Evolutionary conservation across 2,797 vertebrate genomes (phyloP).

Genomic region (Crenuchus spilurus): DNA sequence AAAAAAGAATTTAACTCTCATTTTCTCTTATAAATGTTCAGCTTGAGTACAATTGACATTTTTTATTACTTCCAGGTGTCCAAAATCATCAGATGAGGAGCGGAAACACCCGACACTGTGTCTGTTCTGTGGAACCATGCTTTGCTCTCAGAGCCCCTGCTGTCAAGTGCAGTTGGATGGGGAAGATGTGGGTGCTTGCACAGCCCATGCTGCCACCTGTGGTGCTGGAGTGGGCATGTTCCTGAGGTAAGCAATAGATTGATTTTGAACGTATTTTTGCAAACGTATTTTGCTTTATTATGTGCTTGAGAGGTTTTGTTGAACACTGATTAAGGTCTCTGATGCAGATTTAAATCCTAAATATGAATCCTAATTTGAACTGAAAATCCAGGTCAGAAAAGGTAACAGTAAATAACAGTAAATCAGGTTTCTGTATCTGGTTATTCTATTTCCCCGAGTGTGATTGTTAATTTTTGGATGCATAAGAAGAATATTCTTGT

Average conservation of each 20-base stretch:
- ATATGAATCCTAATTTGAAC: too few relatives aligned
- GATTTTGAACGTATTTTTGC: background rate
- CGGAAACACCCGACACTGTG: constrained; percentile 93
- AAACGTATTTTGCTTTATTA: background rate
- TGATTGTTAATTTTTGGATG: background rate
- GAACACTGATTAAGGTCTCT: too few relatives aligned
- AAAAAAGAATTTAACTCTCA: too few relatives aligned
- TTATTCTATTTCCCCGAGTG: too few relatives aligned
- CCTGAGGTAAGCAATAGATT: constrained; percentile 85
- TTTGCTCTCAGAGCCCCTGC: constrained; percentile 94
- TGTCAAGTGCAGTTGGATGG: constrained; percentile 91
- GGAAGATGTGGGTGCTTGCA: constrained; percentile 93
- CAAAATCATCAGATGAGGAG: constrained; percentile 90
- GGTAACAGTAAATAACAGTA: too few relatives aligned
- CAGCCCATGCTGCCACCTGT: constrained; percentile 89
- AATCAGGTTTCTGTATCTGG: too few relatives aligned
- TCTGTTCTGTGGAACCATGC: constrained; percentile 91
- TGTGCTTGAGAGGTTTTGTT: too few relatives aligned
- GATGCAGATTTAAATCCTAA: too few relatives aligned
- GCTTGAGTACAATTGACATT: background rate
- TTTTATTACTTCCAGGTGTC: constrained; percentile 79
- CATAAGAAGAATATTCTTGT: background rate
- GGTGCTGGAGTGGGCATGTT: constrained; percentile 97
- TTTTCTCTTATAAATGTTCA: background rate
- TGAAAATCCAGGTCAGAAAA: too few relatives aligned